Conservation (phyloP, 2,113 vertebrate species). For the Terrapene triunguis region DNA sequence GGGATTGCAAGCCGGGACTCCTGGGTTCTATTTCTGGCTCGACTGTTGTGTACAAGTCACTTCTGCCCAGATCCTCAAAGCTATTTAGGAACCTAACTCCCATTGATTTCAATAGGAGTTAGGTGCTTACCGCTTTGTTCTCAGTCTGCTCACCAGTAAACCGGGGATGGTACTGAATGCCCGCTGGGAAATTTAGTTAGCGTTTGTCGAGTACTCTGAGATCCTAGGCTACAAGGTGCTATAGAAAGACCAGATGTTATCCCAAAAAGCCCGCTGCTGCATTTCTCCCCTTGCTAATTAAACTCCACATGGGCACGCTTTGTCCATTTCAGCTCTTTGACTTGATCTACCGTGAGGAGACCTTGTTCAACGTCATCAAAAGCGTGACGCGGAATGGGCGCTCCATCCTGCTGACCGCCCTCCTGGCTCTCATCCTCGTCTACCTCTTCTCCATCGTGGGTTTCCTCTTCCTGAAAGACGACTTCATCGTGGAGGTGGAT, state of each 20-base stretch:
- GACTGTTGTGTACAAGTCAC: constrained; percentile 33
- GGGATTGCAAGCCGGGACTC: neutral
- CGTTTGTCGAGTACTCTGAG: constrained; percentile 2
- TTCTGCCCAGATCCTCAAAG: neutral
- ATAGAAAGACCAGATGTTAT: constrained; percentile 33
- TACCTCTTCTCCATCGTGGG: constrained; percentile 99
- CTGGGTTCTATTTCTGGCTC: constrained; percentile 44
- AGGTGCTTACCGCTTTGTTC: neutral
- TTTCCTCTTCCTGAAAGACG: constrained; percentile 95
- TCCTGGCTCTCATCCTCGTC: constrained; percentile 97
- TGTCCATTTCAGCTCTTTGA: constrained; percentile 89
- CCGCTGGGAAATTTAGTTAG: constrained; percentile 46
- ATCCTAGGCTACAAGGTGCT: neutral
- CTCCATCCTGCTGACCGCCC: constrained; percentile 96
- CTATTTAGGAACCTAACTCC: neutral
- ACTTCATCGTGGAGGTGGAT: constrained; percentile 98
- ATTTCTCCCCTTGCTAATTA: neutral
- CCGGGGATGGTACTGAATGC: neutral
- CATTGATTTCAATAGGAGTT: neutral
- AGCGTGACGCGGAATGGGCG: constrained; percentile 97
- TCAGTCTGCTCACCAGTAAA: neutral
- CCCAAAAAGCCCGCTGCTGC: neutral
- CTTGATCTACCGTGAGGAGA: constrained; percentile 98
- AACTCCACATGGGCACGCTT: neutral
- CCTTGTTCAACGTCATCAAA: constrained; percentile 97